Base-by-base conservation (phyloP, 1,140 invertebrate genomes). In the Listronotus bonariensis region DNA sequence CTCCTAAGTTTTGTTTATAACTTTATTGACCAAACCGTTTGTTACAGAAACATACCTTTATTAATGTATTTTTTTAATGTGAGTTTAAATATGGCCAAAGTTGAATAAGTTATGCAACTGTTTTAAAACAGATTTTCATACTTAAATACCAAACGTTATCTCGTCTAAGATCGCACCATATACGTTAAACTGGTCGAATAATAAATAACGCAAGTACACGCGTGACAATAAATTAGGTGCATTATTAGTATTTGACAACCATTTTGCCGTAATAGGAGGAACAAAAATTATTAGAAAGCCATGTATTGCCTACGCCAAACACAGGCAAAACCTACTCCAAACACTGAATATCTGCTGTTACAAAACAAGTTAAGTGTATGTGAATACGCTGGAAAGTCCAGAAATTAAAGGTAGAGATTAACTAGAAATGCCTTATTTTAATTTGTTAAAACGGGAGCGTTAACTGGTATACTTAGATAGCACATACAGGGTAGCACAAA, bases 241-340 rank as follows among this genome's bases (percentile, higher is more conserved):
- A 54, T 38, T 54, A 54, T 54, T 54, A 40, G 51, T 54, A 54
- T 54, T 54, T 54, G 51, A 54, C 51, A 54, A 34, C 34, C 51
- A 17, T 17, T 54, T 54, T 36, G 51, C 51, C 51, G 26, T 54
- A 54, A 54, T 54, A 14, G 51, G 51, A 14, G 14, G 20, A 54
- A 38, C 51, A 40, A 32, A 54, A 54, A 38, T 54, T 54, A 17
- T 14, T 54, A 54, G 51, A 54, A 54, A 54, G 51, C 51, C 32
- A 18, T 4, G 14, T 49, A 26, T 49, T 36, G 36, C 51, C 51
- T 54, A 54, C 51, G 7, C 51, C 15, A 52, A 32, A 14, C 20
- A 26, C 20, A 26, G 20, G 20, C 5, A 3, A 26, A 26, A 26
- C 20, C 20, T 26, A 26, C 20, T 26, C 20, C 20, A 26, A 26